Percentiles rank a stretch among this genome's conserved stretches.
These are phyloP conservation scores for Trachelus troglodyta DNA, from an alignment of 2,888 invertebrate genomes.

Conservation along the genomic window DNA sequence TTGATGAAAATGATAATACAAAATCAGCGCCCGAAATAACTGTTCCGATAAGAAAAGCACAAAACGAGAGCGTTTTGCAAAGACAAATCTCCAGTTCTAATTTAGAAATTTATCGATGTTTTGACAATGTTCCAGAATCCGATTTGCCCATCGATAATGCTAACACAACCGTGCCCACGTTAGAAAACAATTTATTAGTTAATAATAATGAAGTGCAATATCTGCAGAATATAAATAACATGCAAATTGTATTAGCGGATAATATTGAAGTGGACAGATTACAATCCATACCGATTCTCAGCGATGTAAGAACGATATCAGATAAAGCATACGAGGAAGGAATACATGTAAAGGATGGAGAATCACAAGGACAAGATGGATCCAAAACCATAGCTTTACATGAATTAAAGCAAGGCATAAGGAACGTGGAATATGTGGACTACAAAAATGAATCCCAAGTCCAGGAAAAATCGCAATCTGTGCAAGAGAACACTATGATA, in stretches of 20 bases:
- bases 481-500: conserved; percentile 4
- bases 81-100: background rate
- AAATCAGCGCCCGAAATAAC: conserved; percentile 1
- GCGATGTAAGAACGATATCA: conserved; percentile 16
- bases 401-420: background rate
- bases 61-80: background rate
- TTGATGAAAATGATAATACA: background rate
- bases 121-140: background rate
- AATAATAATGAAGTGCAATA: conserved; percentile 3
- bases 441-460: conserved; percentile 12
- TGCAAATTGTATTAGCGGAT: conserved; percentile 10
- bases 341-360: background rate
- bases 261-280: background rate
- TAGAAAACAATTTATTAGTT: conserved; percentile 5
- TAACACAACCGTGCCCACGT: background rate
- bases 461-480: conserved; percentile 1
- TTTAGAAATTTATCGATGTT: background rate
- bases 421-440: conserved; percentile 10
- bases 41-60: background rate
- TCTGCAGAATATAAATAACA: conserved; percentile 13
- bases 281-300: conserved; percentile 10
- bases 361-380: background rate
- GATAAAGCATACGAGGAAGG: conserved; percentile 10
- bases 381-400: background rate
- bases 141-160: background rate